These are phyloP conservation scores for Scaptomyza reducta DNA, from an alignment of 2,888 invertebrate species.

Conservation along the genomic window DNA sequence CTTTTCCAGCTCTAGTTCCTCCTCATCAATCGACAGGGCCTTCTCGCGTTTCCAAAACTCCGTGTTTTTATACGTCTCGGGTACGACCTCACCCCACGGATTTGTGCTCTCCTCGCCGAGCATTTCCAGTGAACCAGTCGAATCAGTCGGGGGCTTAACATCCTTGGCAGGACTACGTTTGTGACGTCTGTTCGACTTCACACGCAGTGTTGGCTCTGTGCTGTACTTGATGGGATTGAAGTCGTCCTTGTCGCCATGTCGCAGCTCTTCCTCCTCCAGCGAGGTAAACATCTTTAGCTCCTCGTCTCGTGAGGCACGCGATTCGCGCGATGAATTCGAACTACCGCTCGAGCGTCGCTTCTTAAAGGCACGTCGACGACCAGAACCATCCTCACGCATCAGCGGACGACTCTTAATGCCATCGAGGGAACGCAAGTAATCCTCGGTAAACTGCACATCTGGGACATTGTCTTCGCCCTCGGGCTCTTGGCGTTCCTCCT, in stretches of 20 bases:
- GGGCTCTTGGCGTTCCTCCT: conserved; percentile 86
- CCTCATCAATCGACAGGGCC: conserved; percentile 82
- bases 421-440: conserved; percentile 86
- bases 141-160: conserved; percentile 43
- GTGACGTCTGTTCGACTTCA: conserved; percentile 80
- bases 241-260: conserved; percentile 78
- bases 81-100: conserved; percentile 83
- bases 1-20: conserved; percentile 70
- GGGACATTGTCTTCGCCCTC: conserved; percentile 81
- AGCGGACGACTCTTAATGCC: conserved; percentile 87
- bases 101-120: conserved; percentile 80
- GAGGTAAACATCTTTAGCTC: conserved; percentile 88
- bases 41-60: conserved; percentile 83
- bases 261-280: conserved; percentile 87
- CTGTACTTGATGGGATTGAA: conserved; percentile 82
- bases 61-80: conserved; percentile 82
- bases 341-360: conserved; percentile 86
- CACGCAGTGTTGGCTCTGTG: conserved; percentile 80
- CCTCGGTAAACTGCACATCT: conserved; percentile 82
- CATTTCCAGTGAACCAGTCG: conserved; percentile 74
- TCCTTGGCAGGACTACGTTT: conserved; percentile 83
- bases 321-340: conserved; percentile 86
- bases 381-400: conserved; percentile 87
- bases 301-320: conserved; percentile 87
- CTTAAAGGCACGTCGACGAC: conserved; percentile 87